Evolutionary conservation across 2,888 invertebrate species (phyloP).

Genomic region (Tryphoninae sp.): DNA sequence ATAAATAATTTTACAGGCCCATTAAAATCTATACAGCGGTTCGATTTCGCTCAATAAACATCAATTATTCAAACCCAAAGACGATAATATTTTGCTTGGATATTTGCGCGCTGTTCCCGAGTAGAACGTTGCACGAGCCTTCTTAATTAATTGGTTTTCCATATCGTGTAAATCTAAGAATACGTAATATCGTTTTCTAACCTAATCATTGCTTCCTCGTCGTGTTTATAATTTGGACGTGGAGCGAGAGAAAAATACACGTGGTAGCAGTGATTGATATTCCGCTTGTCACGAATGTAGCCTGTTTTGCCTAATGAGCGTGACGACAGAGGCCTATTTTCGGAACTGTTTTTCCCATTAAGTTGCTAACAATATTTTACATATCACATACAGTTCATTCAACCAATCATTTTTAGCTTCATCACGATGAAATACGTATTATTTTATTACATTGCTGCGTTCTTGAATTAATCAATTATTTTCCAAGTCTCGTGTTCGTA

Average conservation of each 20-base stretch:
- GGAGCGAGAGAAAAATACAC: conserved; percentile 2
- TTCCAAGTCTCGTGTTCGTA: not conserved
- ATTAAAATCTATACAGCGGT: not conserved
- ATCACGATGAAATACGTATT: not conserved
- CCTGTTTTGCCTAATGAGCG: not conserved
- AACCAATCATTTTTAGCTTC: not conserved
- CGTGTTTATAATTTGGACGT: conserved; percentile 18
- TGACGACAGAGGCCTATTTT: not conserved
- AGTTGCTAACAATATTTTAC: too few relatives aligned
- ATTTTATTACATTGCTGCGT: not conserved
- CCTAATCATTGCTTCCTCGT: not conserved
- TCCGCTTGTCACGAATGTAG: not conserved
- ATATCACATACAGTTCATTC: not conserved
- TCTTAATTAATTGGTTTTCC: conserved; percentile 26
- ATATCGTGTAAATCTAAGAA: not conserved
- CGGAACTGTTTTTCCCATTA: not conserved
- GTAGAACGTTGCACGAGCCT: not conserved
- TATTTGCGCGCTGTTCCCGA: not conserved
- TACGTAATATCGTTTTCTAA: not conserved
- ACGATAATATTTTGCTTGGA: not conserved
- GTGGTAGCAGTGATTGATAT: not conserved
- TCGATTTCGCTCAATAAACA: not conserved
- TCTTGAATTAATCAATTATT: not conserved
- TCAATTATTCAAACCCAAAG: conserved; percentile 9
- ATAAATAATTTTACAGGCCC: not conserved